Evolutionary conservation across 2,113 vertebrate genomes (phyloP).

Genomic region (Ophthalmolycus amberensis): DNA sequence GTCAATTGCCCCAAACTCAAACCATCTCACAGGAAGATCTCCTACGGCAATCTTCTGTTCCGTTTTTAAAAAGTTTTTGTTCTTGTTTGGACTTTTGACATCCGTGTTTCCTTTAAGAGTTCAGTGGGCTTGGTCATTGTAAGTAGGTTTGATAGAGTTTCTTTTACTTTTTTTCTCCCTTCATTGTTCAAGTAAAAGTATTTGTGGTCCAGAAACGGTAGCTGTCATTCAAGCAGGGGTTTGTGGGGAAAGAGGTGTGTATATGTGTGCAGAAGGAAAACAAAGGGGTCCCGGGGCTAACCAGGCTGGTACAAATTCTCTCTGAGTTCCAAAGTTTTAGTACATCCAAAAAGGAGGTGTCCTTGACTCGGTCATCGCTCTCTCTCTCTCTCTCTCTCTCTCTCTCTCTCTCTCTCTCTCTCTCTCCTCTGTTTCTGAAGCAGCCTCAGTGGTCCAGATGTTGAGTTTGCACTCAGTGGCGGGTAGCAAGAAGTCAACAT

Average conservation of each 20-base stretch:
- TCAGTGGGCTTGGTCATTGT: slow-evolving; percentile 72
- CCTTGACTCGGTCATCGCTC: slow-evolving; percentile 68
- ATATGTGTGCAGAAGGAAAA: slow-evolving; percentile 73
- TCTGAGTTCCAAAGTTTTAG: slow-evolving; percentile 78
- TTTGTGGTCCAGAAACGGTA: slow-evolving; percentile 79
- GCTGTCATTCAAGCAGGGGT: slow-evolving; percentile 80
- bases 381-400: slow-evolving; percentile 35
- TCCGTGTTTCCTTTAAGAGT: slow-evolving; percentile 70
- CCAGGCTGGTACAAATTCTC: slow-evolving; percentile 79
- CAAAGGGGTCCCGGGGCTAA: slow-evolving; percentile 69
- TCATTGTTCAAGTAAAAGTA: slow-evolving; percentile 75
- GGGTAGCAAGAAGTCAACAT: slow-evolving; percentile 85
- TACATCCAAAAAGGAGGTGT: slow-evolving; percentile 77
- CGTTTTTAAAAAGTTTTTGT: slow-evolving; percentile 72
- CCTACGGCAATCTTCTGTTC: slow-evolving; percentile 73
- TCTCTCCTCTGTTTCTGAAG: slow-evolving; percentile 72
- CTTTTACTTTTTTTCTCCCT: slow-evolving; percentile 74
- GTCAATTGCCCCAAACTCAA: slow-evolving; percentile 69
- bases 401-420: slow-evolving; percentile 74
- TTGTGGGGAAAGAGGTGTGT: slow-evolving; percentile 68
- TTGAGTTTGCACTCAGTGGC: slow-evolving; percentile 75
- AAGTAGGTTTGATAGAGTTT: slow-evolving; percentile 66
- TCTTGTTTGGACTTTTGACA: slow-evolving; percentile 72
- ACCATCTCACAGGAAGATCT: slow-evolving; percentile 74
- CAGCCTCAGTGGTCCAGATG: slow-evolving; percentile 77